These are phyloP conservation scores for Pantherophis guttatus DNA, from an alignment of 2,113 vertebrate genomes.

Conservation along the genomic window DNA sequence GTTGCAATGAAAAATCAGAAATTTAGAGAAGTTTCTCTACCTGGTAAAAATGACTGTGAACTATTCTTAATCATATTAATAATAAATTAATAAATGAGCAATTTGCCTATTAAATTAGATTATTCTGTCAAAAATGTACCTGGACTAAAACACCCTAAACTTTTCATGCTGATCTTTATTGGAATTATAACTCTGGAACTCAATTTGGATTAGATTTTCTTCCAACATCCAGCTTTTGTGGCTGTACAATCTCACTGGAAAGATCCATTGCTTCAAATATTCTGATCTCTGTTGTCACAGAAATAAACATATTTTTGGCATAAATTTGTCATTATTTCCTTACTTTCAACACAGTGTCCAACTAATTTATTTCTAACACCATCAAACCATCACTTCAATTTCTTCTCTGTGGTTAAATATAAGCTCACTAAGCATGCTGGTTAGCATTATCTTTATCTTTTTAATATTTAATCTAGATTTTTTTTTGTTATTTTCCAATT, in stretches of 20 bases:
- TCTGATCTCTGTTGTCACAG: background rate
- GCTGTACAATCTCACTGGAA: background rate
- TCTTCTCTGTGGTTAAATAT: background rate
- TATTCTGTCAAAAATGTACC: background rate
- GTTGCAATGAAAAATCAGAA: conserved; percentile 21
- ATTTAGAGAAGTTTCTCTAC: background rate
- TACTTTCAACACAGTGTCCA: background rate
- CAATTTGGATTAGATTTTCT: background rate
- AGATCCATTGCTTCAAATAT: background rate
- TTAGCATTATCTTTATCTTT: background rate
- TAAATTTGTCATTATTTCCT: background rate
- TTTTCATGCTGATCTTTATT: background rate
- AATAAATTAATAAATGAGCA: background rate
- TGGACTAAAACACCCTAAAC: background rate
- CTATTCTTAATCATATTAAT: background rate
- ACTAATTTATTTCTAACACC: background rate
- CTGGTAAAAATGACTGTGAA: conserved; percentile 22
- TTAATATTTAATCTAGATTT: background rate
- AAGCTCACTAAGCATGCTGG: background rate
- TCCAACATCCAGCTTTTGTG: background rate
- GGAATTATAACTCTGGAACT: background rate
- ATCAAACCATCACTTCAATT: background rate
- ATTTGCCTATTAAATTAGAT: background rate
- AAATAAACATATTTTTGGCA: background rate
- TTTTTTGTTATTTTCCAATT: background rate